A percentile compares a stretch with the other conserved stretches of the same genome.
Evolutionary conservation across 2,797 vertebrate genomes (phyloP).

Genomic region (Semaprochilodus insignis): DNA sequence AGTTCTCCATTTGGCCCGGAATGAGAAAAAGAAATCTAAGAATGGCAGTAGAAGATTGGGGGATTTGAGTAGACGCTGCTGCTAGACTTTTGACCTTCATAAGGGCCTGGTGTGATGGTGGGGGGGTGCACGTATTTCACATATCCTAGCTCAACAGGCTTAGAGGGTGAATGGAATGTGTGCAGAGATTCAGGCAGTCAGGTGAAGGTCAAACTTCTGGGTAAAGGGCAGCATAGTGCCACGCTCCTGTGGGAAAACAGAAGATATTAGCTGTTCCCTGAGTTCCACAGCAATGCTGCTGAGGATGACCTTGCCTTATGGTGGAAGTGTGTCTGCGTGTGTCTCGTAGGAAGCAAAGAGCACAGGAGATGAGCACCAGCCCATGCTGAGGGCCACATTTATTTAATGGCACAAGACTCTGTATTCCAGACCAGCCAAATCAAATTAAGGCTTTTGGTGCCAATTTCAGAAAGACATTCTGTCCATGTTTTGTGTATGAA

Average conservation of each 20-base stretch:
- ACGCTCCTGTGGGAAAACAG: not conserved
- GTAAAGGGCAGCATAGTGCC: conserved; percentile 6
- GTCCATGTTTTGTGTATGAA: not conserved
- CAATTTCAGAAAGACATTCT: not conserved
- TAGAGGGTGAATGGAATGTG: conserved; percentile 12
- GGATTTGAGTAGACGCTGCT: not conserved
- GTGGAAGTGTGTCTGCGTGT: not conserved
- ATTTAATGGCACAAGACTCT: not conserved
- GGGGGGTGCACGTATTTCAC: not conserved
- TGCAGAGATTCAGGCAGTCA: conserved; percentile 13
- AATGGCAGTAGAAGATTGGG: not conserved
- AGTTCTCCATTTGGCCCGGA: not conserved
- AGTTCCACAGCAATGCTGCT: not conserved
- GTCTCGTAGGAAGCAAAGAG: not conserved
- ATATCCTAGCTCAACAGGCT: not conserved
- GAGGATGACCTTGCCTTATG: not conserved
- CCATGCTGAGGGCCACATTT: conserved; percentile 1
- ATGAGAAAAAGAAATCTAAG: conserved; percentile 2
- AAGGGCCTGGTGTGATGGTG: not conserved
- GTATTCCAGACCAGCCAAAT: not conserved
- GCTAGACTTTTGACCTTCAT: conserved; percentile 15
- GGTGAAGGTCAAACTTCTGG: conserved; percentile 19
- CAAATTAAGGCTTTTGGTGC: not conserved
- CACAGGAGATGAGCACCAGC: not conserved
- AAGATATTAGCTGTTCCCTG: not conserved